Evolutionary conservation across 2,888 invertebrate species (phyloP), one percentile per base, ranked within the genome.

Genomic region (Himalopsyche japonica): DNA sequence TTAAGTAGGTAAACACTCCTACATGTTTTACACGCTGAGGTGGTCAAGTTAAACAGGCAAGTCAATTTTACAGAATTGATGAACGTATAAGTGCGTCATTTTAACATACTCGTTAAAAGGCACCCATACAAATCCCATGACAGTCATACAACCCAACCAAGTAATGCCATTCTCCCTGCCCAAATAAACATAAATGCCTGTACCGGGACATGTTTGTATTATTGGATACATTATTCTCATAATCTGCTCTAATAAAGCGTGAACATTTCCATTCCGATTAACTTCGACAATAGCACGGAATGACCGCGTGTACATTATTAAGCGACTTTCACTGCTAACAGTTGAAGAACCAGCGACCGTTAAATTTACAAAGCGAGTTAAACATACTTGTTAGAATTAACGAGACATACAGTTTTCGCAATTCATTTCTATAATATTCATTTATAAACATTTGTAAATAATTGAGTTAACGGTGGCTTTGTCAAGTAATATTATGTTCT

Each of bases 181-280:
- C 81, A 70, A 32, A 81, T 81, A 82, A 83, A 85, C 85, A 81
- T 78, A 76, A 81, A 84, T 82, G 79, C 43, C 84, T 32, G 82
- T 32, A 47, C 70, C 77, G 79, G 79, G 80, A 81, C 77, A 48
- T 64, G 76, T 77, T 82, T 76, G 80, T 79, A 80, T 84, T 86
- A 86, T 84, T 80, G 82, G 84, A 82, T 82, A 86, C 82, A 84
- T 86, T 84, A 86, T 86, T 83, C 76, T 49, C 82, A 80, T 86
- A 84, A 86, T 86, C 84, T 84, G 48, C 81, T 84, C 84, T 84
- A 86, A 86, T 86, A 86, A 86, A 84, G 82, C 82, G 83, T 70
- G 81, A 80, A 48, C 81, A 64, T 81, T 85, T 85, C 82, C 83
- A 79, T 79, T 34, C 70, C 49, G 80, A 83, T 82, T 49, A n/a